A percentile compares a stretch with the other conserved stretches of the same genome.
These are phyloP conservation scores for Propithecus coquereli DNA, from an alignment of 2,113 vertebrate genomes.

Conservation along the genomic window DNA sequence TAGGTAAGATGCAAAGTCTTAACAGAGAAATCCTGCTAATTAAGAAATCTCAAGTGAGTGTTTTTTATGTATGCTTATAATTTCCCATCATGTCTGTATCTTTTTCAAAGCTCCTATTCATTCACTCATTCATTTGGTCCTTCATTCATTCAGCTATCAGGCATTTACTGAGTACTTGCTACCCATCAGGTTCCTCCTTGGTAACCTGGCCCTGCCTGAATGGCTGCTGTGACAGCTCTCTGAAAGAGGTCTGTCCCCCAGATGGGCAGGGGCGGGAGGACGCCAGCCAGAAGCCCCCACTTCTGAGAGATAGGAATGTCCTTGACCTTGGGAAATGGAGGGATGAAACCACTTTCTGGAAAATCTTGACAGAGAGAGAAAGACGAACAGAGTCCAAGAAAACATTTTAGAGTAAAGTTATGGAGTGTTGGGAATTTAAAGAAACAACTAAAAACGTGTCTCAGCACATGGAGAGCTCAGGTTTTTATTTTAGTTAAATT, in stretches of 20 bases:
- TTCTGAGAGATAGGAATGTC: not conserved
- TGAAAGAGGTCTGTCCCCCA: not conserved
- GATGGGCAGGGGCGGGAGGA: too few species aligned
- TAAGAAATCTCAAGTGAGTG: not conserved
- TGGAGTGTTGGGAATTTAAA: not conserved
- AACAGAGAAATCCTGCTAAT: not conserved
- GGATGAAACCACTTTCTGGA: not conserved
- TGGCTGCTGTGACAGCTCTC: not conserved
- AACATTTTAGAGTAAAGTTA: not conserved
- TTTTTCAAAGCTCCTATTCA: not conserved
- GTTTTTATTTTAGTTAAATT: not conserved
- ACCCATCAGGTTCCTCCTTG: not conserved
- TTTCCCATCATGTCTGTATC: not conserved
- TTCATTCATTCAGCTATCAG: not conserved
- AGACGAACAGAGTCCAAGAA: not conserved
- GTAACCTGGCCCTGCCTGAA: not conserved
- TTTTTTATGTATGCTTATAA: not conserved
- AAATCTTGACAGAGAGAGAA: not conserved
- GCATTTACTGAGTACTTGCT: not conserved
- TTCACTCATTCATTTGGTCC: not conserved
- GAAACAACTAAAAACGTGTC: not conserved
- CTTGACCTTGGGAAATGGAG: not conserved
- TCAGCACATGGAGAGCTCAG: not conserved
- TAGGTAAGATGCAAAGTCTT: not conserved
- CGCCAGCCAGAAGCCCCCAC: accelerated